Evolutionary conservation across 2,888 invertebrate genomes (phyloP).

Genomic region (Pecten maximus): DNA sequence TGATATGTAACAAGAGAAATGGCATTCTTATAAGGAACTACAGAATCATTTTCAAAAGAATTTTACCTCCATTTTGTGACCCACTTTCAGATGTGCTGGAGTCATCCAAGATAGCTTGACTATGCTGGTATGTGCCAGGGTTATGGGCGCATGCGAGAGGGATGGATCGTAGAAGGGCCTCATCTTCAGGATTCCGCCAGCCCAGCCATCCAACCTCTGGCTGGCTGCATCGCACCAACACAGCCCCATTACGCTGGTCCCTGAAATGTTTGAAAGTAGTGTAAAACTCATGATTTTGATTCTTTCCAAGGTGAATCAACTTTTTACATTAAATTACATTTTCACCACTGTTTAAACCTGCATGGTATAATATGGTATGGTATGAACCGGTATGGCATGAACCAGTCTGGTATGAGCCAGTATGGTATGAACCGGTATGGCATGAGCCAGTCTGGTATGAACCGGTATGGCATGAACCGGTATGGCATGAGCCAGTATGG

Average conservation of each 20-base stretch:
- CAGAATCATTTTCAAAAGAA: neutral
- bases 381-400: too few relatives aligned
- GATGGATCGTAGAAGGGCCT: constrained; percentile 89
- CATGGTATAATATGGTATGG: too few relatives aligned
- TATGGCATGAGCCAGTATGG: too few relatives aligned
- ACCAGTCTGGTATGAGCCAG: too few relatives aligned
- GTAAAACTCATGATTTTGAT: too few relatives aligned
- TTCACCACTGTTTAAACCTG: too few relatives aligned
- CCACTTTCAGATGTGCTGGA: constrained; percentile 58
- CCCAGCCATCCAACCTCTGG: constrained; percentile 97
- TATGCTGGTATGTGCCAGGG: constrained; percentile 64
- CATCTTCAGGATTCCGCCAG: constrained; percentile 95
- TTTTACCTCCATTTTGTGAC: constrained; percentile 58
- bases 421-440: too few relatives aligned
- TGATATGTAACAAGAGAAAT: neutral
- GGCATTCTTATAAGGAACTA: neutral
- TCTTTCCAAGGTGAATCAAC: too few relatives aligned
- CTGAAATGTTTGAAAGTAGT: constrained; percentile 82
- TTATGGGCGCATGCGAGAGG: constrained; percentile 72
- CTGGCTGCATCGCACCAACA: constrained; percentile 96
- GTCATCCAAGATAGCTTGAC: constrained; percentile 53
- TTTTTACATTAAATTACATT: too few relatives aligned
- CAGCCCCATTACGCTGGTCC: constrained; percentile 93
- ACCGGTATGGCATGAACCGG: too few relatives aligned
- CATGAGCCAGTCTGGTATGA: too few relatives aligned